These are phyloP conservation scores for Podarcis siculus DNA, from an alignment of 2,797 vertebrate species.

Conservation along the genomic window DNA sequence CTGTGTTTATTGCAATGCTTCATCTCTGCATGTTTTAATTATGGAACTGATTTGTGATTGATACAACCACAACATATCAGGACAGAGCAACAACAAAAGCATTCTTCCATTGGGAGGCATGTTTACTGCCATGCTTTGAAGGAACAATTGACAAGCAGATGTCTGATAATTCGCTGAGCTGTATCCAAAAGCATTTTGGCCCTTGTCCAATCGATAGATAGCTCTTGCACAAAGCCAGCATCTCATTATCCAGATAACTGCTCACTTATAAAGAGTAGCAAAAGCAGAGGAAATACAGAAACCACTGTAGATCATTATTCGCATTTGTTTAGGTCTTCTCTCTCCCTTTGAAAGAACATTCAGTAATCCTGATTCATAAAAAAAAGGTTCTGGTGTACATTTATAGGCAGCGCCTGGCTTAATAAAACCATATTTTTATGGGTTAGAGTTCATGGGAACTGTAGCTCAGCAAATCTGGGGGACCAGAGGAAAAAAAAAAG, in stretches of 20 bases:
- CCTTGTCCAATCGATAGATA: constrained; percentile 8
- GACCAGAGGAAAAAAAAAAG: background rate
- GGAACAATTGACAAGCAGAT: constrained; percentile 40
- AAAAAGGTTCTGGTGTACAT: background rate
- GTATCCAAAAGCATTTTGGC: constrained; percentile 27
- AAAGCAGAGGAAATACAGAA: background rate
- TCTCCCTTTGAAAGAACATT: background rate
- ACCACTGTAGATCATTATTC: background rate
- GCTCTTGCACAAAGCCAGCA: background rate
- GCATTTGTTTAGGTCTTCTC: constrained; percentile 10
- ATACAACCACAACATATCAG: background rate
- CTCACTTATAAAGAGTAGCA: constrained; percentile 24
- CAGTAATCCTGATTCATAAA: background rate
- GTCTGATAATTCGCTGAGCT: constrained; percentile 29
- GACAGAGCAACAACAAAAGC: constrained; percentile 19
- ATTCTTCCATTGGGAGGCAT: background rate
- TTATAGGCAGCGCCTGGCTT: background rate
- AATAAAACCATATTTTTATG: background rate
- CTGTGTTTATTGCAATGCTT: background rate
- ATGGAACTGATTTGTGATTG: background rate
- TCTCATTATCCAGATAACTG: constrained; percentile 8
- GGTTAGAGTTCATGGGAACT: no score
- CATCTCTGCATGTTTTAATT: constrained; percentile 27
- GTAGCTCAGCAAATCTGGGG: no score
- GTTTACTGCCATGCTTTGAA: constrained; percentile 28